A percentile compares a stretch with the other conserved stretches of the same genome.
Evolutionary conservation across 2,888 invertebrate genomes (phyloP).

Genomic region (Notodonta dromedarius): DNA sequence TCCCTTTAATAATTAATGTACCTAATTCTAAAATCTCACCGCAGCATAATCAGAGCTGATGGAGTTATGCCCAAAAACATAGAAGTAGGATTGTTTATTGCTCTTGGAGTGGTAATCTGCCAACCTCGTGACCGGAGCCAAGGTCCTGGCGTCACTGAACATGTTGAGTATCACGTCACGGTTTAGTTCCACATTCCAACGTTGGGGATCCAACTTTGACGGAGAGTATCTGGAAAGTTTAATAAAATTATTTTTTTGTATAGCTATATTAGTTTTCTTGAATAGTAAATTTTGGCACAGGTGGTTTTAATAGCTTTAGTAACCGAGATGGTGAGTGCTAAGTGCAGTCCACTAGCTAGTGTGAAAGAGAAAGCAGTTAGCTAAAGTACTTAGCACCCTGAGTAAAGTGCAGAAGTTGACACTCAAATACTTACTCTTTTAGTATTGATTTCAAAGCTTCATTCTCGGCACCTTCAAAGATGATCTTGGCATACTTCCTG

Average conservation of each 20-base stretch:
- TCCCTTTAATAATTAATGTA: no score
- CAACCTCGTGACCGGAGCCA: conserved; percentile 91
- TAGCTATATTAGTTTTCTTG: no score
- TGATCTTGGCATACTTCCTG: conserved; percentile 90
- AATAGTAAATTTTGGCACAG: no score
- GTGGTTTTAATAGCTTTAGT: no score
- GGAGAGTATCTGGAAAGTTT: conserved; percentile 78
- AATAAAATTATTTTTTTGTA: background rate
- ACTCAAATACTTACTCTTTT: conserved; percentile 78
- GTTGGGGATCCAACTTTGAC: conserved; percentile 83
- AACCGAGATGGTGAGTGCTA: no score
- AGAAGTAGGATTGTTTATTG: conserved; percentile 92
- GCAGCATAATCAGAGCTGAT: conserved; percentile 90
- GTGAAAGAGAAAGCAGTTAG: no score
- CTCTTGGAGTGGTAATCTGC: conserved; percentile 90
- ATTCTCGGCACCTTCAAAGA: conserved; percentile 90
- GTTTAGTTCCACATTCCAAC: conserved; percentile 84
- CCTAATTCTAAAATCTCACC: conserved; percentile 83
- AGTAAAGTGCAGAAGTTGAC: no score
- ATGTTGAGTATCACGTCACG: conserved; percentile 93
- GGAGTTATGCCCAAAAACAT: conserved; percentile 94
- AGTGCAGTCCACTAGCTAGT: no score
- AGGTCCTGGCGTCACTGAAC: conserved; percentile 94
- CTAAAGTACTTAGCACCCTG: no score
- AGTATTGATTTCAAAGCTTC: conserved; percentile 86